These are phyloP conservation scores for Coelinius sp. DNA, from an alignment of 2,888 invertebrate species.

Conservation along the genomic window DNA sequence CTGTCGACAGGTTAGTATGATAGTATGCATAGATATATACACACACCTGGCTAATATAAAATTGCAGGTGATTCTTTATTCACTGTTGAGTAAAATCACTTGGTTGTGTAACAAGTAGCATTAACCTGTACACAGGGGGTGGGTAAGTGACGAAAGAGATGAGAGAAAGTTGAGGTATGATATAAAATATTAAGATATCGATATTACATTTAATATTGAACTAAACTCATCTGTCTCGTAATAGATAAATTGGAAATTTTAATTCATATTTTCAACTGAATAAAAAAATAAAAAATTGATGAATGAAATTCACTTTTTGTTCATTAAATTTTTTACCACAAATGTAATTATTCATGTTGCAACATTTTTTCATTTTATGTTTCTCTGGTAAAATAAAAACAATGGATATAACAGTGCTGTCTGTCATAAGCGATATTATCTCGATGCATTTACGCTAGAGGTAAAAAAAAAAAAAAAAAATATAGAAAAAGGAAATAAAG, in stretches of 20 bases:
- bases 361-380: not conserved
- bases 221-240: no score
- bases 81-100: not conserved
- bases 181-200: not conserved
- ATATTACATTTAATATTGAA: no score
- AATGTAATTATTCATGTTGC: not conserved
- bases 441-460: slow-evolving; percentile 30
- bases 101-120: slow-evolving; percentile 14
- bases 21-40: slow-evolving; percentile 34
- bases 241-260: no score
- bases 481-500: slow-evolving; percentile 20
- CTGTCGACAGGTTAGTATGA: slow-evolving; percentile 28
- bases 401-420: not conserved
- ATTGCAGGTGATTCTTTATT: slow-evolving; percentile 37
- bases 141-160: slow-evolving; percentile 30
- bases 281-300: no score
- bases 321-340: not conserved
- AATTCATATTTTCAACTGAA: no score
- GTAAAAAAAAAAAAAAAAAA: slow-evolving; percentile 22
- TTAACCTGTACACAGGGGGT: not conserved
- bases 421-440: slow-evolving; percentile 29
- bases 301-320: not conserved
- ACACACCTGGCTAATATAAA: slow-evolving; percentile 40
- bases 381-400: not conserved
- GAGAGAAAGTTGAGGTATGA: slow-evolving; percentile 29